phyloP scores from a whole-genome alignment of 2,113 vertebrate species.

The Saguinus midas region DNA sequence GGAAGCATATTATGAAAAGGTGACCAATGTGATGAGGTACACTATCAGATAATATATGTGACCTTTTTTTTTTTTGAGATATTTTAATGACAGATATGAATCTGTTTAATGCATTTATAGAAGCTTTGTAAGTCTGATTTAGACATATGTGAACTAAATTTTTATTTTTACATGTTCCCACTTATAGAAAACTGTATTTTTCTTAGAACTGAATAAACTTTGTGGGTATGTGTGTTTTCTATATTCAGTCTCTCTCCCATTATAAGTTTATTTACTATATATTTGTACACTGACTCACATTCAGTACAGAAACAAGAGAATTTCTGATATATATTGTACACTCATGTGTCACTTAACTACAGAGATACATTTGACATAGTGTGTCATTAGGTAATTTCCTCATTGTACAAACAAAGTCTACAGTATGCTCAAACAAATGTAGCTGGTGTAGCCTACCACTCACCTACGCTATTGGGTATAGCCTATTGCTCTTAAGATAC shows the following conservation, averaged over 20 bases:
- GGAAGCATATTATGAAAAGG: background rate
- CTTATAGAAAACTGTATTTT: background rate
- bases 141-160: background rate
- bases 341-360: background rate
- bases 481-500: background rate
- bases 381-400: background rate
- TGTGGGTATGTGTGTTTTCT: background rate
- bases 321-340: background rate
- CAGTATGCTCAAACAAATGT: background rate
- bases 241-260: background rate
- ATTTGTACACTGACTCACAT: background rate
- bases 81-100: slow-evolving; percentile 17
- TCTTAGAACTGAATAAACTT: background rate
- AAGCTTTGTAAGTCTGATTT: slow-evolving; percentile 42
- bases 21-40: background rate
- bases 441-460: background rate
- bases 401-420: background rate
- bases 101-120: slow-evolving; percentile 10
- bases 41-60: background rate
- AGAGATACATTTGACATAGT: background rate
- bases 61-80: background rate
- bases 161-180: background rate
- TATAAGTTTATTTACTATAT: background rate
- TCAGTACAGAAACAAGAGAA: background rate
- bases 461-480: background rate